Base-by-base conservation (phyloP, 23 tunicate genomes). In the Ascidia mentula region DNA sequence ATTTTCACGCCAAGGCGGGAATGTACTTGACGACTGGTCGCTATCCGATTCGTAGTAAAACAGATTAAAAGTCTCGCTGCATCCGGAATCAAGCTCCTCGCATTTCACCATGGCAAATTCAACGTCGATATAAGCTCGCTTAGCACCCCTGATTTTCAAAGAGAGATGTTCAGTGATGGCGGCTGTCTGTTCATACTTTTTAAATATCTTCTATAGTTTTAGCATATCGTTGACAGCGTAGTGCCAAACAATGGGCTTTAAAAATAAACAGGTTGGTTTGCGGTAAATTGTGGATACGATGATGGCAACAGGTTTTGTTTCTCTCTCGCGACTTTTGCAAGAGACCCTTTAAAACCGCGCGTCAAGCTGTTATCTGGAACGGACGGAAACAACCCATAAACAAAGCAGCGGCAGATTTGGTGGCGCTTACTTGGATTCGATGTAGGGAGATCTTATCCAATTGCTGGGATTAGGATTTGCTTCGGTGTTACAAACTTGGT, bases 41-140 rank as follows among this genome's bases (percentile, higher is more conserved):
- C 34, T 61, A 38, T 86, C 77, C 30, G 79, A 31, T 72, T 91
- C 91, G 73, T 79, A 91, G 78, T 86, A 86, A 36, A 81, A 87
- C 32, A 91, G 76, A 34, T 86, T 78, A 77, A 91, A 91, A 15
- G 97, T 91, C 61, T 91, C 97, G 24, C 76, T 45, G 40, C 97
- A 91, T 31, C 65, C 77, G 39, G 38, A 80, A 20, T 46, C 45
- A 31, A 86, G 36, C 18, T 74, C 87, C 24, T 81, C 92, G 72
- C 87, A 87, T 78, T 91, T 82, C 42, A 85, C 38, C 90, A 91
- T 86, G 30, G 97, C 81, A 74, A 91, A 91, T 69, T 91, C 97
- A 42, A 91, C 83, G 70, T 91, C 97, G 59, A 91, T 87, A 60
- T 86, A 91, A 0, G 87, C 97, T 35, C 91, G 87, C 37, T 86